Evolutionary conservation across 92 coral and sea anemone species (phyloP), one percentile per base, ranked within the genome.

Genomic region (Paramuricea clavata): DNA sequence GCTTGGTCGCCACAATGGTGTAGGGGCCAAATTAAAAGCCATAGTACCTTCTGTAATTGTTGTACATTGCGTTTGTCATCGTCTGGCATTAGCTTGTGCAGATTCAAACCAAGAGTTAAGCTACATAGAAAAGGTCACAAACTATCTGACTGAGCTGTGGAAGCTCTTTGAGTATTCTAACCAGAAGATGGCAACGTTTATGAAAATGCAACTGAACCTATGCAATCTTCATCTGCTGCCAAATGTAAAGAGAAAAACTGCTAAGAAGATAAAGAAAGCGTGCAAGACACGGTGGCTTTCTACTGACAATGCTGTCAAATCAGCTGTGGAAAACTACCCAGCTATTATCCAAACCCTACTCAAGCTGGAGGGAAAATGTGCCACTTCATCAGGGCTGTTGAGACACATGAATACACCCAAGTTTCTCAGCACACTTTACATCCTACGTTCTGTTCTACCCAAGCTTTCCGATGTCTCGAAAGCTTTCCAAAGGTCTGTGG

Each of bases 1-100:
- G 90, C 90, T 87, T 35, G 90, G 90, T 10, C 72, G 82, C 67
- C 78, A 87, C 90, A 87, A 87, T 87, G 90, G 87, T 33, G 90
- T 87, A 54, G 90, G 87, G 28, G 86, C 87, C 57, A 87, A 61
- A 87, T 50, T 80, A 39, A 87, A 87, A 70, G 90, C 81, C 81
- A 59, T 80, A 76, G 86, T 59, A 69, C 90, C 90, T 79, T 78
- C 90, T 44, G 64, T 23, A 19, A 56, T 56, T 80, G 85, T 56
- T 34, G 86, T 87, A 12, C 64, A 56, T 23, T 56, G 64, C 64
- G 64, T 56, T 56, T 56, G 64, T 23, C 64, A 82, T 88, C 87
- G 72, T 71, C 31, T 88, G 44, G 81, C 92, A 12, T 69, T 88
- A 10, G 92, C 92, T 22, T 88, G 92, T 88, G 88, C 88, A 83